Base-by-base conservation (phyloP, 2,888 invertebrate species). In the Merodon equestris region DNA sequence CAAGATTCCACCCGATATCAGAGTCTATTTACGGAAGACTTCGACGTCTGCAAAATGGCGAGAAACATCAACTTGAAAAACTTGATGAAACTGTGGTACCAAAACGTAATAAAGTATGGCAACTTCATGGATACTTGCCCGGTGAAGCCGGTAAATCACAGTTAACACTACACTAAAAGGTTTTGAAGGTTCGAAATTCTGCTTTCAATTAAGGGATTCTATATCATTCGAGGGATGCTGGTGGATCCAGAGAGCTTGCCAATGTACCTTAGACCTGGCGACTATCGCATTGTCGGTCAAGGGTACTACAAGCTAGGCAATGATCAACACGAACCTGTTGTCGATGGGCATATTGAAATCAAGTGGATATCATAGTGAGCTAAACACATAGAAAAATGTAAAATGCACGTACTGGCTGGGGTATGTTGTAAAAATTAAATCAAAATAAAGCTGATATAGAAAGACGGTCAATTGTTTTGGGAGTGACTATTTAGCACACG, bases 1-100 rank as follows among this genome's bases (percentile, higher is more conserved):
- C 36, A 34, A 10, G 68, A 79, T 48, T 72, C 83, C 0, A 38
- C 13, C 12, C 67, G 47, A 9, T 84, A 81, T 27, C 85, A 84
- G 17, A 84, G 81, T 17, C 57, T 85, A 0, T 83, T 85, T n/a
- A 73, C 72, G 0, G 84, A 85, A 5, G 75, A 70, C 0, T 47
- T 86, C 13, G 83, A 86, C 48, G 64, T 84, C 38, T 86, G 86
- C 27, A 74, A 40, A 4, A 50, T 86, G 75, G 61, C 85, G 9
- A 73, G 72, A 17, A 72, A 63, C 47, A 67, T 42, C 17, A 57
- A 42, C 5, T 47, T 60, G 9, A 53, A 77, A 1, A 77, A 61
- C 53, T 15, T 82, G 13, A 47, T 82, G 66, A 67, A 76, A 1
- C 66, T 63, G 36, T 82, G 83, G 81, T 72, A 72, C 40, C 66